Conservation (phyloP, 1,140 invertebrate species). For the Apis cerana region DNA sequence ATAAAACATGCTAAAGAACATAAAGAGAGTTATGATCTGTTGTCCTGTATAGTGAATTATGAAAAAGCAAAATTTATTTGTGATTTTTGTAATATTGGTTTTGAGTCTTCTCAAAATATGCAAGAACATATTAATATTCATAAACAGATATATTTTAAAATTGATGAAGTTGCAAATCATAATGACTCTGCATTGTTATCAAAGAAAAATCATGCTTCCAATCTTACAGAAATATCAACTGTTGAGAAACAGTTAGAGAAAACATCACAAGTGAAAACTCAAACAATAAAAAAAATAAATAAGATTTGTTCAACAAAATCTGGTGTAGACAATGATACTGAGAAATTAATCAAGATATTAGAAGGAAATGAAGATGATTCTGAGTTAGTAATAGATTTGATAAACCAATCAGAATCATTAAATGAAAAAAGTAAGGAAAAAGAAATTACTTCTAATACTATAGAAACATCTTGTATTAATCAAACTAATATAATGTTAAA, state of each 20-base stretch:
- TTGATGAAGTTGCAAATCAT: not conserved
- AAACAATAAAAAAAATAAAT: not conserved
- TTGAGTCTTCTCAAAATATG: constrained; percentile 19
- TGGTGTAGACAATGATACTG: not conserved
- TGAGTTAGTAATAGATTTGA: constrained; percentile 9
- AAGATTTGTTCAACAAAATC: not conserved
- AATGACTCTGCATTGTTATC: not conserved
- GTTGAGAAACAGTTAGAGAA: not conserved
- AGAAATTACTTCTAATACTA: not conserved
- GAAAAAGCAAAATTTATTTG: constrained; percentile 48
- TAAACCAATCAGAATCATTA: not conserved
- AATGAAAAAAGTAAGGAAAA: not conserved
- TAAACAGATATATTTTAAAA: no score
- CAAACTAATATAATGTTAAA: not conserved
- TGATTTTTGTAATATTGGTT: constrained; percentile 59
- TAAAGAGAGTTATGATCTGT: not conserved
- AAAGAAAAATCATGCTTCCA: not conserved
- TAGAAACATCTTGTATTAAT: no score
- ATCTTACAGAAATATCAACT: no score
- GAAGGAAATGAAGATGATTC: constrained; percentile 28
- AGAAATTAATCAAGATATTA: constrained; percentile 4
- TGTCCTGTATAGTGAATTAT: constrained; percentile 57
- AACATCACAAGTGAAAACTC: not conserved
- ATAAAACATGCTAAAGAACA: constrained; percentile 55
- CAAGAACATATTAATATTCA: not conserved